A percentile compares a stretch with the other conserved stretches of the same genome.
These are phyloP conservation scores for Monodelphis domestica DNA, from an alignment of 2,797 vertebrate genomes.

Conservation along the genomic window DNA sequence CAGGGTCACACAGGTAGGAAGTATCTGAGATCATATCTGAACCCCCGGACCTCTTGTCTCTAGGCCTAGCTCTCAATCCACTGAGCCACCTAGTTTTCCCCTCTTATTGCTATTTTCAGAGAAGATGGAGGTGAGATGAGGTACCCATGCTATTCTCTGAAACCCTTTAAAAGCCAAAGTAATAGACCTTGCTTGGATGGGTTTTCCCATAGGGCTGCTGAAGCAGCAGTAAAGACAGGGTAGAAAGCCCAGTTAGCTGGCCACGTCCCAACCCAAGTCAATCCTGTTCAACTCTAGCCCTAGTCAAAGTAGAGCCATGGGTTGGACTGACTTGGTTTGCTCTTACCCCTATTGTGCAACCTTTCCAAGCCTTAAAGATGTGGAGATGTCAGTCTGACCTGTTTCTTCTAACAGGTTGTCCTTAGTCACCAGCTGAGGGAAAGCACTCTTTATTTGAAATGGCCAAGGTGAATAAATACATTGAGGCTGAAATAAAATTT, in stretches of 20 bases:
- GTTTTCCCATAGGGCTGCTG: background rate
- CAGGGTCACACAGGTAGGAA: no score
- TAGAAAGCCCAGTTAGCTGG: background rate
- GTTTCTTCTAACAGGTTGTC: conserved; percentile 28
- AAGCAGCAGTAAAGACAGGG: background rate
- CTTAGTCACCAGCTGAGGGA: background rate
- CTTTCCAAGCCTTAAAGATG: background rate
- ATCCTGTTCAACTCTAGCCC: background rate
- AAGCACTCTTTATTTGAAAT: conserved; percentile 3
- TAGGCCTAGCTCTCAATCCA: no score
- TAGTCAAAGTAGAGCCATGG: background rate
- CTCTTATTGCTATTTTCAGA: background rate
- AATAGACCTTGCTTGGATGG: background rate
- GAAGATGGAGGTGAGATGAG: background rate
- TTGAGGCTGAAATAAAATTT: conserved; percentile 1
- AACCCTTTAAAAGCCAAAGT: background rate
- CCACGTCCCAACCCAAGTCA: background rate
- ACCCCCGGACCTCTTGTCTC: no score
- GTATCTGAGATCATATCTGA: no score
- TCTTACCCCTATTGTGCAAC: background rate
- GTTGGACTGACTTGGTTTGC: background rate
- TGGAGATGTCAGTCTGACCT: conserved; percentile 7
- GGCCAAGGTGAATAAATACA: background rate
- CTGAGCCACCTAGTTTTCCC: no score
- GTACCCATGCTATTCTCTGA: background rate